These are phyloP conservation scores for Alouatta caraya DNA, from an alignment of 2,797 vertebrate genomes.

Conservation along the genomic window DNA sequence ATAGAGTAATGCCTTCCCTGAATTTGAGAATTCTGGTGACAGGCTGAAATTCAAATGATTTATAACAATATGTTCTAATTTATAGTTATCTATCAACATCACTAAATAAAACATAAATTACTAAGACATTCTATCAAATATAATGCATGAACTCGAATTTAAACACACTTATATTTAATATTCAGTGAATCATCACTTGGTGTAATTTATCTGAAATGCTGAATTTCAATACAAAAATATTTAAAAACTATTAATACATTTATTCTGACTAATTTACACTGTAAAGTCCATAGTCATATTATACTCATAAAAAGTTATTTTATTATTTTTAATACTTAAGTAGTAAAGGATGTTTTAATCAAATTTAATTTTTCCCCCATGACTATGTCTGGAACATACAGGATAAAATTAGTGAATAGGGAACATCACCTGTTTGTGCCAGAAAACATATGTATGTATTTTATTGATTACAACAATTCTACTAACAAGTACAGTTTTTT, in stretches of 20 bases:
- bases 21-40: neutral
- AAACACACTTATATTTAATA: neutral
- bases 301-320: neutral
- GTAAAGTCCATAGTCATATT: neutral
- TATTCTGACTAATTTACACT: neutral
- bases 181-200: neutral
- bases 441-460: neutral
- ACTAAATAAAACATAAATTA: slow-evolving; percentile 5
- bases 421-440: neutral
- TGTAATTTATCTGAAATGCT: neutral
- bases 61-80: neutral
- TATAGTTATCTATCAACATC: neutral
- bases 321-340: neutral
- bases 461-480: neutral
- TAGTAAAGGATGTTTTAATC: neutral
- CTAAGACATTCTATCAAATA: neutral
- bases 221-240: neutral
- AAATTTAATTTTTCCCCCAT: neutral
- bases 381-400: neutral
- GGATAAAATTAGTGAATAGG: neutral
- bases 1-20: neutral
- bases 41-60: slow-evolving; percentile 6
- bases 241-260: neutral
- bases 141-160: neutral
- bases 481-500: neutral